Evolutionary conservation across 2,113 vertebrate genomes (phyloP), one percentile per base, ranked within the genome.

Genomic region (Halcyon senegalensis): DNA sequence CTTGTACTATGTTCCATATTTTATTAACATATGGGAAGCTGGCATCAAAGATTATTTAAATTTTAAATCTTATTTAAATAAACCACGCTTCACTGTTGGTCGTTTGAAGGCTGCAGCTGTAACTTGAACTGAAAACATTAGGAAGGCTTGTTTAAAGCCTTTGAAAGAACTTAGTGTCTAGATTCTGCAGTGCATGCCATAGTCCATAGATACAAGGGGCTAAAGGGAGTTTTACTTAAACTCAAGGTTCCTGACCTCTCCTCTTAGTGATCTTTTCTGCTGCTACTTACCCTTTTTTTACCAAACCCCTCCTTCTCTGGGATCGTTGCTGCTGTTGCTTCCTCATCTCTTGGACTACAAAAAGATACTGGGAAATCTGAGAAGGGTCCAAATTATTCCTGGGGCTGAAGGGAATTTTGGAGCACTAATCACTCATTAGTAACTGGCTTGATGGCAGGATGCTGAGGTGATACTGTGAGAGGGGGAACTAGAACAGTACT

Each of bases 301-400:
- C 87, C 56, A 78, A 27, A 44, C 9, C 11, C 9, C 6, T 60
- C n/a, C 28, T 84, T 51, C 56, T 92, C 17, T 95, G 80, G 60
- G 60, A 84, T 86, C 60, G 21, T 84, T 93, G 72, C 86, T 96
- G 90, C 92, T 94, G 85, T 43, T 95, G 79, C 62, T 96, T 91
- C 77, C 80, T 92, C 69, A 78, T 95, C 7, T 82, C 46, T 89
- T 72, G 87, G 77, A 73, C 80, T 72, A 69, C 39, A 68, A 82
- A 95, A 87, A 60, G 48, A 84, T 78, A 25, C 13, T 46, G 13
- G 59, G 0, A 1, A 70, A 35, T 89, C 37, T 68, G 37, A 89
- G 60, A 78, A 81, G 58, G 12, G n/a, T 78, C 25, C 48, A 75
- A 50, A 55, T 59, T 84, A 10, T 76, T 92, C 35, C 44, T 69